Conservation (phyloP, 2,113 vertebrate species). For the Oreochromis niloticus region DNA sequence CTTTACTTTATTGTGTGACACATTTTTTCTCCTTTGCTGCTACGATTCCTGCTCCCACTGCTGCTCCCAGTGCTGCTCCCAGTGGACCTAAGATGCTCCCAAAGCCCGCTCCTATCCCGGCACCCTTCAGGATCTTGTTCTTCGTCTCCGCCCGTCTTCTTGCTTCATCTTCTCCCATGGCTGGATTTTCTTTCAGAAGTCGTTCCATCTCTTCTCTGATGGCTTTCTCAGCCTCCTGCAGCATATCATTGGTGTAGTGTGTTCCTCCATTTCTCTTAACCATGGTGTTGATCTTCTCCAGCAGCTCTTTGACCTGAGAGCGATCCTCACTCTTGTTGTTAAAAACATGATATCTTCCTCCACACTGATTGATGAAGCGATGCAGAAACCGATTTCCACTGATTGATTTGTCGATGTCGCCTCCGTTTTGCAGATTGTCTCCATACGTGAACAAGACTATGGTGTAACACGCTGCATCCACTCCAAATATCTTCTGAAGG, state of each 20-base stretch:
- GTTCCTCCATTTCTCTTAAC: fast-evolving
- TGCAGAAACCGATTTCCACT: not conserved
- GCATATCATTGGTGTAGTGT: not conserved
- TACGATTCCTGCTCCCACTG: not conserved
- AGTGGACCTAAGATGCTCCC: not conserved
- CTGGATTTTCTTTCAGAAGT: fast-evolving
- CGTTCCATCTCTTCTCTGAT: fast-evolving
- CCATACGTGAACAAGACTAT: not conserved
- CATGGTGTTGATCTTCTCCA: not conserved
- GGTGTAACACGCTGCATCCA: not conserved
- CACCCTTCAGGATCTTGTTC: not conserved
- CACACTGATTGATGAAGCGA: not conserved
- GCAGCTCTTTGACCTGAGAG: not conserved
- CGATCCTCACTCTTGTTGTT: not conserved
- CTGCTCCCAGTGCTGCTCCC: not conserved
- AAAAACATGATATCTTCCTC: not conserved
- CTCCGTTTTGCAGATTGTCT: not conserved
- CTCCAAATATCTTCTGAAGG: not conserved
- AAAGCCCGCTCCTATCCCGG: not conserved
- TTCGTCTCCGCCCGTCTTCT: fast-evolving
- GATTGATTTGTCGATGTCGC: not conserved
- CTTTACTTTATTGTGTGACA: not conserved
- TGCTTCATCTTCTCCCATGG: not conserved
- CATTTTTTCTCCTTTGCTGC: not conserved
- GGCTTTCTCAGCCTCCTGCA: fast-evolving